Evolutionary conservation across 2,888 invertebrate genomes (phyloP), one percentile per base, ranked within the genome.

Genomic region (Synergus umbraculus): DNA sequence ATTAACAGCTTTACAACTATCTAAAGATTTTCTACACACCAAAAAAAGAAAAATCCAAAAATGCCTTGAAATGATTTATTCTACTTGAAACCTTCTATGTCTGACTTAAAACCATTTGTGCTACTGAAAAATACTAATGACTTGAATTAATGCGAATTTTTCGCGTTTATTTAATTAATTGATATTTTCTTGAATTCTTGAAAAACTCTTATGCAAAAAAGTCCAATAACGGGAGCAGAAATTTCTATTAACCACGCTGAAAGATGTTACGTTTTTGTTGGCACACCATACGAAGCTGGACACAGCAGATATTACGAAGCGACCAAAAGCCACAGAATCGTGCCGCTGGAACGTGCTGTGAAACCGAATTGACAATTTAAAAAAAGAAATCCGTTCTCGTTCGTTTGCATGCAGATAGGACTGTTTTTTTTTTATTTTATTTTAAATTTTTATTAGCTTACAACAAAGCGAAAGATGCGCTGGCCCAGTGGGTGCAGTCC

Each of bases 281-380:
- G n/a, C n/a, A 54, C 54, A 54, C 54, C 15, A 54, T 54, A 54
- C 54, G 54, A 54, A 54, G 9, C 54, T 54, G 54, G 54, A 18
- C n/a, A 15, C 54, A 54, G n/a, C 54, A 54, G n/a, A 54, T 54
- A 54, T 54, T 54, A 13, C 54, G 54, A 54, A n/a, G n/a, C 54
- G 54, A 54, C 54, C 13, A n/a, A 54, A 54, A 54, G 54, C 54
- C 54, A 54, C 54, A 54, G 54, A 54, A 54, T 54, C 54, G 54
- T 54, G 54, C n/a, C n/a, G 9, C 54, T n/a, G n/a, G 54, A 54
- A 54, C 54, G 54, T 54, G 54, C 54, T 54, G 54, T n/a, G 54
- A 54, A 54, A 9, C 54, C 54, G 7, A 54, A 54, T 54, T 54
- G 54, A 54, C 54, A 54, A 54, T 54, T 54, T n/a, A n/a, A 54